Evolutionary conservation across 2,797 vertebrate species (phyloP).

Genomic region (Halcyon smyrnensis): DNA sequence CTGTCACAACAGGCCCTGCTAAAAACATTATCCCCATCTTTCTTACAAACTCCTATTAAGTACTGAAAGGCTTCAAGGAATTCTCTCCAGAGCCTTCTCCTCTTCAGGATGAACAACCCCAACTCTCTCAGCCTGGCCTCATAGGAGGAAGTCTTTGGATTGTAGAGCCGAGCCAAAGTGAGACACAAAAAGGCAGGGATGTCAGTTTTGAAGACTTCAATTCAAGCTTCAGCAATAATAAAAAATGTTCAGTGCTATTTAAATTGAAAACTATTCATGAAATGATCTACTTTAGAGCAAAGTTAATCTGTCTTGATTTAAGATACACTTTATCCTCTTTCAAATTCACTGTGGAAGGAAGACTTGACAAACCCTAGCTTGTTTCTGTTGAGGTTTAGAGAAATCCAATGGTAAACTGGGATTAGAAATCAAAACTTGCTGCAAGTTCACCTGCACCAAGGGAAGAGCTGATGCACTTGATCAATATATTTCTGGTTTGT

Average conservation of each 20-base stretch:
- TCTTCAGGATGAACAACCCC: neutral
- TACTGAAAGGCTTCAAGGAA: neutral
- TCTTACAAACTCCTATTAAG: neutral
- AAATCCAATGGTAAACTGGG: neutral
- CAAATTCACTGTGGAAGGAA: neutral
- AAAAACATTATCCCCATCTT: neutral
- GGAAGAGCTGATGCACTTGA: neutral
- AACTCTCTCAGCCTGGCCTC: neutral
- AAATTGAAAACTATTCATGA: neutral
- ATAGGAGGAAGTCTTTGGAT: neutral
- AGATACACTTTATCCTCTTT: neutral
- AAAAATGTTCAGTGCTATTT: neutral
- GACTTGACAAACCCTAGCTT: neutral
- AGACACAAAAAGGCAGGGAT: neutral
- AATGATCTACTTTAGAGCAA: neutral
- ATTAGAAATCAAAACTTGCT: neutral
- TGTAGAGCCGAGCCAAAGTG: neutral
- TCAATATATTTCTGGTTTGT: neutral
- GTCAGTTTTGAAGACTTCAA: neutral
- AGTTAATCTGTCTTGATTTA: neutral
- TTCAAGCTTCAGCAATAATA: neutral
- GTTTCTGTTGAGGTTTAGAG: neutral
- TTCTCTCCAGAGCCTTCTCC: neutral
- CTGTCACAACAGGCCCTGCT: fast-evolving
- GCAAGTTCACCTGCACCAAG: neutral